Evolutionary conservation across 2,797 vertebrate genomes (phyloP).

Genomic region (Pteronotus mesoamericanus): DNA sequence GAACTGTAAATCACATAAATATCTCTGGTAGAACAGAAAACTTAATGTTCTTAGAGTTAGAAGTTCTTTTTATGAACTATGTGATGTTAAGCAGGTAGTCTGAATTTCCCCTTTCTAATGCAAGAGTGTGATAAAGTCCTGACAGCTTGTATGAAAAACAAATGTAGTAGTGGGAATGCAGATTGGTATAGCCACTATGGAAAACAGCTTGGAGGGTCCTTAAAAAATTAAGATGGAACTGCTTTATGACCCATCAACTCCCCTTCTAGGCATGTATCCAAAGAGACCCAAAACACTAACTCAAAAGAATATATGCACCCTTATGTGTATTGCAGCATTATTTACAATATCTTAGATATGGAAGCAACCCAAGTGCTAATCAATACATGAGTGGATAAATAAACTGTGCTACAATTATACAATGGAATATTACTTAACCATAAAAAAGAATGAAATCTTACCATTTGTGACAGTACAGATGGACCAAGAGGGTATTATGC

Average conservation of each 20-base stretch:
- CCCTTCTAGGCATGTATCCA: neutral
- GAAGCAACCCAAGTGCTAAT: neutral
- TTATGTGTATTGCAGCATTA: neutral
- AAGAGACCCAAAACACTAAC: neutral
- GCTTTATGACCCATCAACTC: neutral
- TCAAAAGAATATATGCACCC: neutral
- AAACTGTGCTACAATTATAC: neutral
- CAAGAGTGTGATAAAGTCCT: neutral
- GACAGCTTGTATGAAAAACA: neutral
- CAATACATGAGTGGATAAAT: neutral
- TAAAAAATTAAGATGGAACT: neutral
- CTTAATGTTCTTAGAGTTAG: neutral
- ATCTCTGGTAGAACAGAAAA: neutral
- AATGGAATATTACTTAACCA: neutral
- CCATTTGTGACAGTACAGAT: neutral
- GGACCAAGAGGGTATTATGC: neutral
- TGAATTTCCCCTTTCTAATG: neutral
- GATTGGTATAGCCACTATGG: neutral
- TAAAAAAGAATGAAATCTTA: neutral
- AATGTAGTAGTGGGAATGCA: neutral
- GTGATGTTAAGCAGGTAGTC: neutral
- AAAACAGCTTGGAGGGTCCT: neutral
- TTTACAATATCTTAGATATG: neutral
- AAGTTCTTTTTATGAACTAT: neutral
- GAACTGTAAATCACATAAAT: conserved; percentile 33